These are phyloP conservation scores for Bubo scandiacus DNA, from an alignment of 2,113 vertebrate species.

Conservation along the genomic window DNA sequence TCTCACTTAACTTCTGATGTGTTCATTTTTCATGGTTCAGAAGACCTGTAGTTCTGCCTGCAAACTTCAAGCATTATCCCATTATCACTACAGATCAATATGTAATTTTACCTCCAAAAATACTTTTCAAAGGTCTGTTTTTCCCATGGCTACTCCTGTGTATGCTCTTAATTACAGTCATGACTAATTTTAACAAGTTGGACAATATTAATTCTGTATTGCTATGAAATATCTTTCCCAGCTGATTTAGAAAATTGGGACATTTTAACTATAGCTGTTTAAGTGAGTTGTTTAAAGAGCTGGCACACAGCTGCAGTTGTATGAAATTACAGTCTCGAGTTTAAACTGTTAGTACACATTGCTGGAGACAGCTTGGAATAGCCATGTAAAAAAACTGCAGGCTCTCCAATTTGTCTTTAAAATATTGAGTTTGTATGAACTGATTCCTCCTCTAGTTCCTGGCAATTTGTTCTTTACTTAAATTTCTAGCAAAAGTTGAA, in stretches of 20 bases:
- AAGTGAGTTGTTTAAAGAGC: constrained; percentile 6
- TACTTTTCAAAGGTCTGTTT: background rate
- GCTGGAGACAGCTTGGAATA: background rate
- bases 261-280: background rate
- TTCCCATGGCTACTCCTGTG: constrained; percentile 6
- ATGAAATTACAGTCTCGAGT: background rate
- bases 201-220: background rate
- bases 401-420: background rate
- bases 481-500: background rate
- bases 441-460: background rate
- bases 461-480: background rate
- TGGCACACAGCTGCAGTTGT: background rate
- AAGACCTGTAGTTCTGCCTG: background rate
- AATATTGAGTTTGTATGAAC: background rate
- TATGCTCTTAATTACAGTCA: constrained; percentile 38
- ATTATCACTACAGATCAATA: constrained; percentile 50
- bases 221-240: background rate
- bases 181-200: constrained; percentile 35
- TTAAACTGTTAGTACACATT: background rate
- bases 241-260: background rate
- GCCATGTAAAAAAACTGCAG: background rate
- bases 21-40: constrained; percentile 36
- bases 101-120: constrained; percentile 44
- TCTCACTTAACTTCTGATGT: background rate
- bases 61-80: constrained; percentile 31